Conservation (phyloP, 1,140 invertebrate genomes). For the Liolophura sinensis region DNA sequence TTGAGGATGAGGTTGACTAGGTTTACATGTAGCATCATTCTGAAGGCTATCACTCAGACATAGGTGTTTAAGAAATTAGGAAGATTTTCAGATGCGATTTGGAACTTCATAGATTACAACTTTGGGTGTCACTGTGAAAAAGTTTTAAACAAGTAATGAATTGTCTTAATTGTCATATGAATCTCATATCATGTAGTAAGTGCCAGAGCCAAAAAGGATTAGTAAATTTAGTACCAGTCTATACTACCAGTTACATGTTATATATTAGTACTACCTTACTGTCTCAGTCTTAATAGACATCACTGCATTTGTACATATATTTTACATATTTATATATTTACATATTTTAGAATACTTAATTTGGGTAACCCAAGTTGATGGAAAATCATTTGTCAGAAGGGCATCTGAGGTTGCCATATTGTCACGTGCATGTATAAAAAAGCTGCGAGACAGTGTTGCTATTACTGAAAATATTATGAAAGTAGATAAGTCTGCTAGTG, state of each 20-base stretch:
- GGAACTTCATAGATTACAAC: not conserved
- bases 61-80: not conserved
- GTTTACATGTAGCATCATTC: not conserved
- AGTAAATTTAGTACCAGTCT: too few species aligned
- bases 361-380: not conserved
- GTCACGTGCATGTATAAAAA: not conserved
- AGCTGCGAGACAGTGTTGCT: not conserved
- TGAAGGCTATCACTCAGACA: not conserved
- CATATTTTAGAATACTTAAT: too few species aligned
- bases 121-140: not conserved
- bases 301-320: too few species aligned
- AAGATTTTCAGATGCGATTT: conserved; percentile 2
- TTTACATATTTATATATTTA: too few species aligned
- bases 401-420: not conserved
- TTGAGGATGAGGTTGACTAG: not conserved
- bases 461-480: too few species aligned
- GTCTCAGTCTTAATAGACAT: too few species aligned
- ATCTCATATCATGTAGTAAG: too few species aligned
- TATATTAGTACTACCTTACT: too few species aligned
- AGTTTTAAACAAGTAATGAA: not conserved
- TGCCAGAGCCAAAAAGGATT: too few species aligned
- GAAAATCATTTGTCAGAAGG: not conserved
- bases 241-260: too few species aligned
- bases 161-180: too few species aligned
- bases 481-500: too few species aligned